Evolutionary conservation across 1,140 invertebrate genomes (phyloP).

Genomic region (Ostrea denselamellosa): DNA sequence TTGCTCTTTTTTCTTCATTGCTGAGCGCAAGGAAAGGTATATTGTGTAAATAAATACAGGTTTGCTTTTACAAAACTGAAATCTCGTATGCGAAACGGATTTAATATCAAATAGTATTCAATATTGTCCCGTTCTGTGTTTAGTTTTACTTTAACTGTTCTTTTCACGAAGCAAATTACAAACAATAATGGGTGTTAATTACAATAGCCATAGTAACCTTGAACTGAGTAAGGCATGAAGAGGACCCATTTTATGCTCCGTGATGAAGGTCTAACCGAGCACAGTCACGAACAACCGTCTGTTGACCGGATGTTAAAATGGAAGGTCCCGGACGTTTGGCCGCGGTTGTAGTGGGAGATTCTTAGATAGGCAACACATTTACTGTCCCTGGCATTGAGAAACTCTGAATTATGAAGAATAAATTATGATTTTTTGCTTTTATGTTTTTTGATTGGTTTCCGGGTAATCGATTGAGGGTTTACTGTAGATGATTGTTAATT

Average conservation of each 20-base stretch:
- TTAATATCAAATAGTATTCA: too few relatives aligned
- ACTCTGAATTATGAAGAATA: neutral
- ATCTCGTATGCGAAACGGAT: too few relatives aligned
- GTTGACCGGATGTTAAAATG: conserved; percentile 8
- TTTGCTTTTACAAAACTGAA: neutral
- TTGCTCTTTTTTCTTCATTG: neutral
- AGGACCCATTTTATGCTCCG: neutral
- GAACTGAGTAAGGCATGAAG: neutral
- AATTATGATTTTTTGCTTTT: conserved; percentile 17
- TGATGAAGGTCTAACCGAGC: neutral
- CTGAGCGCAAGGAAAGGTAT: too few relatives aligned
- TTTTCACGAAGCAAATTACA: neutral
- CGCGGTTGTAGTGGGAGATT: neutral
- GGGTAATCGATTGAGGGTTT: neutral
- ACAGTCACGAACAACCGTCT: neutral
- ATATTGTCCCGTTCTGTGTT: too few relatives aligned
- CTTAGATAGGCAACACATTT: neutral
- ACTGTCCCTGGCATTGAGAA: neutral
- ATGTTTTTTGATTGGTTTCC: neutral
- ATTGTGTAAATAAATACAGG: neutral
- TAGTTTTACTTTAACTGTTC: neutral
- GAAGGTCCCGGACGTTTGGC: neutral
- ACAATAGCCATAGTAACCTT: neutral
- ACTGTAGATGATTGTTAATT: neutral
- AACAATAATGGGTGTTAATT: conserved; percentile 6